Conservation (phyloP, 2,113 vertebrate species). For the Gymnarchus niloticus region DNA sequence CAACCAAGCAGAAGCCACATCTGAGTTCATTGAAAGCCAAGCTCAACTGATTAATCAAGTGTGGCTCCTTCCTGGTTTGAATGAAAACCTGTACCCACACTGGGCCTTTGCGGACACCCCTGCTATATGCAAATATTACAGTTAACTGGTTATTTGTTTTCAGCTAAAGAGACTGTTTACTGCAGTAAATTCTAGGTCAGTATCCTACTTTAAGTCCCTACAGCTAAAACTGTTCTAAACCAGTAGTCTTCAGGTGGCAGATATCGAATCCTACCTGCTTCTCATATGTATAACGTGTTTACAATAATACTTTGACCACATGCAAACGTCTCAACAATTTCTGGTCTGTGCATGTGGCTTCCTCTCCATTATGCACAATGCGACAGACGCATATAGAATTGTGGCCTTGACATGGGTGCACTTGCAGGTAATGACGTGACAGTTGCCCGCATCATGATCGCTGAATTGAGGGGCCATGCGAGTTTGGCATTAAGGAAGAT, state of each 20-base stretch:
- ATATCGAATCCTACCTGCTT: not conserved
- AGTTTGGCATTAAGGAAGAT: slow-evolving; percentile 19
- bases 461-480: not conserved
- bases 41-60: too few relatives aligned
- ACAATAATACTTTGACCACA: too few relatives aligned
- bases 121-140: not conserved
- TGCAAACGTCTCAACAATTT: not conserved
- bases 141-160: not conserved
- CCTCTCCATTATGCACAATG: not conserved
- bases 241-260: not conserved
- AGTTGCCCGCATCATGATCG: slow-evolving; percentile 10
- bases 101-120: too few relatives aligned
- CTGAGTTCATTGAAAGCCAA: too few relatives aligned
- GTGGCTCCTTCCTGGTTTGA: too few relatives aligned
- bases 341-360: not conserved
- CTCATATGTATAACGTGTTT: not conserved
- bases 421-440: slow-evolving; percentile 18
- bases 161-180: not conserved
- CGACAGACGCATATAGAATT: not conserved
- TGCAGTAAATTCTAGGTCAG: not conserved
- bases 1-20: too few relatives aligned
- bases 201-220: not conserved
- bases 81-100: too few relatives aligned
- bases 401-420: not conserved
- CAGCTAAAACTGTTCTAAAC: not conserved